Percentiles rank a stretch among this genome's conserved stretches.
Conservation (phyloP, 1,140 invertebrate species). For the Magallana ariakensis region DNA sequence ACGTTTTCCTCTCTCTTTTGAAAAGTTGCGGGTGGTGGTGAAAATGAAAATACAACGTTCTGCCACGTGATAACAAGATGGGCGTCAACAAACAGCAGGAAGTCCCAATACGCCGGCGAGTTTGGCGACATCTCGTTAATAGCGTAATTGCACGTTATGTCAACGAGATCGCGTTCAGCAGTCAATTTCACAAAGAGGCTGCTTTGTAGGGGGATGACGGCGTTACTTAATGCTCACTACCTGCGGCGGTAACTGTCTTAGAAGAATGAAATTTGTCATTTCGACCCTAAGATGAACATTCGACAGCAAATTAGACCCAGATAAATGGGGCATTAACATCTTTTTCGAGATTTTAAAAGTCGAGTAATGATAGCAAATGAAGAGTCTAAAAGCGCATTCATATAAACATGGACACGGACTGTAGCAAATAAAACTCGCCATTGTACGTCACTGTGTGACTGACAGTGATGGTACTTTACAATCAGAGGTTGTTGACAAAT, state of each 20-base stretch:
- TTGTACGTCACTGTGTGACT: too few species aligned
- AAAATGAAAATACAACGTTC: not conserved
- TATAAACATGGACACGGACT: too few species aligned
- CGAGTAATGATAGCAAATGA: not conserved
- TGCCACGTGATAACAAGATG: slow-evolving; percentile 30
- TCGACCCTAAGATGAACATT: slow-evolving; percentile 31
- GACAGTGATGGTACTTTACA: too few species aligned
- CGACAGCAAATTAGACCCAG: slow-evolving; percentile 27
- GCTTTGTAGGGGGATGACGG: not conserved
- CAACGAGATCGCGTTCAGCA: slow-evolving; percentile 27
- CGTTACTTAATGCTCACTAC: slow-evolving; percentile 20
- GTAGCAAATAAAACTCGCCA: too few species aligned
- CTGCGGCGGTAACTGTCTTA: slow-evolving; percentile 22
- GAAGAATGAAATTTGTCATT: slow-evolving; percentile 35
- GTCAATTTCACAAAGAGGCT: slow-evolving; percentile 18
- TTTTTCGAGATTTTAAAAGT: not conserved
- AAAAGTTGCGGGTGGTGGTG: slow-evolving; percentile 17
- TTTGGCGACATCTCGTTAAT: slow-evolving; percentile 38
- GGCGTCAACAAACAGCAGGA: slow-evolving; percentile 11
- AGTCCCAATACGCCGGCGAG: slow-evolving; percentile 6
- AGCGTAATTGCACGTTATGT: slow-evolving; percentile 35
- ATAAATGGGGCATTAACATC: slow-evolving; percentile 34
- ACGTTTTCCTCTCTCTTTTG: not conserved
- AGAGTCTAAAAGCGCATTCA: too few species aligned
- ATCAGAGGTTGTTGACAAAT: too few species aligned